Percentiles rank a stretch among this genome's conserved stretches.
Evolutionary conservation across 2,113 vertebrate genomes (phyloP).

Genomic region (Cebus imitator): DNA sequence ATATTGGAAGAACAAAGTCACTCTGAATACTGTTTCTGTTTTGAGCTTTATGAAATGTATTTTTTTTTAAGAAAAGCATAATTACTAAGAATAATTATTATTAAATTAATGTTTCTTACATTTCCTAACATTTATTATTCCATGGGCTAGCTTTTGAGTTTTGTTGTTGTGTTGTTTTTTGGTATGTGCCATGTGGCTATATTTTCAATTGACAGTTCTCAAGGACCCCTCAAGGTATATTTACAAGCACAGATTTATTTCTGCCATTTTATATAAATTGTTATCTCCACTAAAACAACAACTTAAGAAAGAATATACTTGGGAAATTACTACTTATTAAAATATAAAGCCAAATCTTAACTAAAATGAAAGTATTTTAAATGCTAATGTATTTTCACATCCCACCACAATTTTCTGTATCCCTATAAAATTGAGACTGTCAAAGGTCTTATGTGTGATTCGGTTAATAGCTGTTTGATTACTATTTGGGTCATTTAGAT

Average conservation of each 20-base stretch:
- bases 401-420: slow-evolving; percentile 10
- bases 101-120: slow-evolving; percentile 26
- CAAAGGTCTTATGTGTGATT: slow-evolving; percentile 42
- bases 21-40: background rate
- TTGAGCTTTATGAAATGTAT: background rate
- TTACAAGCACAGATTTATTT: slow-evolving; percentile 38
- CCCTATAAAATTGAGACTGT: slow-evolving; percentile 38
- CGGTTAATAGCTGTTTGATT: slow-evolving; percentile 60
- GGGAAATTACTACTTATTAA: slow-evolving; percentile 24
- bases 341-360: slow-evolving; percentile 21
- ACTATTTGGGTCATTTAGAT: slow-evolving; percentile 51
- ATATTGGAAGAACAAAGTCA: slow-evolving; percentile 13
- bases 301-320: slow-evolving; percentile 34
- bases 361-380: slow-evolving; percentile 31
- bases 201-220: slow-evolving; percentile 51
- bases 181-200: background rate
- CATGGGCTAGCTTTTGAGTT: background rate
- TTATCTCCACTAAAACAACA: slow-evolving; percentile 34
- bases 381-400: slow-evolving; percentile 40
- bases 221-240: background rate
- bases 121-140: background rate
- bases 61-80: background rate
- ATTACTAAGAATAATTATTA: background rate
- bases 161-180: background rate
- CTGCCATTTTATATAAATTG: slow-evolving; percentile 29